These are phyloP conservation scores for Poeciliopsis turneri DNA, from an alignment of 2,797 vertebrate genomes.

Conservation along the genomic window DNA sequence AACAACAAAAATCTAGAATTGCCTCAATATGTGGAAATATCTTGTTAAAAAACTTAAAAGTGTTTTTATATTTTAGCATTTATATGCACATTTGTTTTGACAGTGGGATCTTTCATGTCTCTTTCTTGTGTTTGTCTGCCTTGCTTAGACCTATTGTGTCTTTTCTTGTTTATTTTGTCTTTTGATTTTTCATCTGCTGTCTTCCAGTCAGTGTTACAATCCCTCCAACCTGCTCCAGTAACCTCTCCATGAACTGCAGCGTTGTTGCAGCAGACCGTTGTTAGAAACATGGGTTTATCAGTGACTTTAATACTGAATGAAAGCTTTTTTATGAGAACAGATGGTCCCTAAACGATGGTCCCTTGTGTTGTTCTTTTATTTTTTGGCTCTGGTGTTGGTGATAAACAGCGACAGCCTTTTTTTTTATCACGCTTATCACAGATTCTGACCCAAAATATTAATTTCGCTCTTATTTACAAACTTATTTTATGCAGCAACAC, in stretches of 20 bases:
- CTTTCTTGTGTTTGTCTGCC: not conserved
- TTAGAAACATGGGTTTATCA: not conserved
- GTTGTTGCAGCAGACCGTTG: not conserved
- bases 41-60: not conserved
- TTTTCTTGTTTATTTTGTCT: not conserved
- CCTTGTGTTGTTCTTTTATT: not conserved
- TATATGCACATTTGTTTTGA: not conserved
- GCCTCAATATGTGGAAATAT: not conserved
- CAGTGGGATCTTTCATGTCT: not conserved
- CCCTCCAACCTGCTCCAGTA: constrained; percentile 4
- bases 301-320: constrained; percentile 5
- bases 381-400: not conserved
- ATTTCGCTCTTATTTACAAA: not conserved
- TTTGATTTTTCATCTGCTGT: not conserved
- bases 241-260: not conserved
- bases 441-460: not conserved
- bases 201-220: constrained; percentile 1
- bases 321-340: not conserved
- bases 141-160: not conserved
- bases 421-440: not conserved
- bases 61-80: not conserved
- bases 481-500: constrained; percentile 1
- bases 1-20: not conserved
- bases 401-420: not conserved
- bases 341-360: constrained; percentile 3